Evolutionary conservation across 2,888 invertebrate genomes (phyloP), one percentile per base, ranked within the genome.

Genomic region (Lepetodrilus schrolli): DNA sequence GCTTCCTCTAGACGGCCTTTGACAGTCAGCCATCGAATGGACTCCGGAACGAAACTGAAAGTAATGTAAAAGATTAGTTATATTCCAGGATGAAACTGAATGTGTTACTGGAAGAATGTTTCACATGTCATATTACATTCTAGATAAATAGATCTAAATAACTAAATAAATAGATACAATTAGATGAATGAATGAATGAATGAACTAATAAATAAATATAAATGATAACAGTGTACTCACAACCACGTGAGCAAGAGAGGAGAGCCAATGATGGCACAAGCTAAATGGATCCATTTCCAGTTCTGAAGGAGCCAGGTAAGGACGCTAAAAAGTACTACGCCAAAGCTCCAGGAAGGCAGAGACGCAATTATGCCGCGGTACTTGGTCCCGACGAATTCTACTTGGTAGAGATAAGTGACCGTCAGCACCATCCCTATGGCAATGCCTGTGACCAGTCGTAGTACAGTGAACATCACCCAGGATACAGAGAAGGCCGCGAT

Each of bases 391-490:
- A 74, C 66, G 34, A 58, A 77, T 43, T 77, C 76, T 0, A 66
- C 65, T 47, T 74, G 38, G 20, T 74, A 43, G 5, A 49, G 69
- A 58, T 77, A 77, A 17, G 65, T 47, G 4, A 70, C 66, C 2
- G 72, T 69, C 2, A 74, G 34, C 17, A 70, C 68, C 34, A 72
- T 69, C 4, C 66, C 72, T 10, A 13, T 8, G 7, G 49, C 76
- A 13, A 77, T 17, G n/a, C 76, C 76, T 13, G 58, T 36, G 37
- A 74, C 38, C 13, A 71, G 71, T 20, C 51, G 66, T 26, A 30
- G 51, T 4, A 49, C 69, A n/a, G 72, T 74, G 48, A 76, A 69
- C 58, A 76, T 72, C 2, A 70, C 13, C 76, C 76, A 76, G 13
- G 66, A 51, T 0, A 49, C 36, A 4, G 76, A 74, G n/a, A 76